Evolutionary conservation across 2,888 invertebrate genomes (phyloP), one percentile per base, ranked within the genome.

Genomic region (Eupeodes luniger): DNA sequence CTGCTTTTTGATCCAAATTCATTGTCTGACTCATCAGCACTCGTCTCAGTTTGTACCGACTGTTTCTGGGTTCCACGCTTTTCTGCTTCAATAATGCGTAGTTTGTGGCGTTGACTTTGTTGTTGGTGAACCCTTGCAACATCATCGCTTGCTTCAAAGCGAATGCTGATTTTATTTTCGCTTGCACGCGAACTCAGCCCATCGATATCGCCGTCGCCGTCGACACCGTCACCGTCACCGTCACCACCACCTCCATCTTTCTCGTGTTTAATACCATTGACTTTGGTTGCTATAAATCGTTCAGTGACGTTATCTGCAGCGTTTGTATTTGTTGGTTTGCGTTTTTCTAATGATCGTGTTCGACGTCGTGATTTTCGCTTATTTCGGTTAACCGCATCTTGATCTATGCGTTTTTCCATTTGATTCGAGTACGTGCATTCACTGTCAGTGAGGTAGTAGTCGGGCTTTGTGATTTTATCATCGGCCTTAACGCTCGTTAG

Each of bases 271-370:
- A 64, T 61, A 34, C 14, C 69, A 74, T 77, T 78, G 57, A 61
- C 61, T 49, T 80, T 80, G 49, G 74, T 44, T 51, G 72, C 77
- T 67, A 78, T 81, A 70, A 88, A 85, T 88, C 80, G 51, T 61
- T 81, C 69, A 40, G 79, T 53, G 81, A 81, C 72, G 49, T 85
- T 78, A 75, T 87, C 82, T 64, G 66, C 76, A 5, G 40, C 51
- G 36, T 66, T 64, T 62, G 77, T 57, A 47, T 66, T 64, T 69
- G 80, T 76, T 72, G 75, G 85, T 61, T 78, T 83, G 69, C 82
- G 78, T 82, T 86, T 83, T 74, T 82, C 85, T 77, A 84, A 86
- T 77, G 89, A 89, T 84, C 89, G 86, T 82, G 89, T 89, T 87
- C 89, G 86, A 75, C 89, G 85, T 74, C 85, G 83, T 85, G 85